Evolutionary conservation across 2,888 invertebrate species (phyloP).

Genomic region (Allophyes oxyacanthae): DNA sequence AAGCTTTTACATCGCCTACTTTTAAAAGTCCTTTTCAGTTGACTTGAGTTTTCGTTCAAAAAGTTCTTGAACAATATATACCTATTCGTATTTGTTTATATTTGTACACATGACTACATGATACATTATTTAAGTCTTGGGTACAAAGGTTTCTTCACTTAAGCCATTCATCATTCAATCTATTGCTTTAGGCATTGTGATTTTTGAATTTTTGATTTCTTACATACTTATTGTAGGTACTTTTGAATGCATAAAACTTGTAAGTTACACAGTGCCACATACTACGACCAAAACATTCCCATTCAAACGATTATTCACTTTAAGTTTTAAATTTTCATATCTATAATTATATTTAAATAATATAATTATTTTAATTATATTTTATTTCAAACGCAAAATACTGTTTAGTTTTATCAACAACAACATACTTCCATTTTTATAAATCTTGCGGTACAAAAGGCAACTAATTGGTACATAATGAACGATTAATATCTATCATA

Average conservation of each 20-base stretch:
- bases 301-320: neutral
- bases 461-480: constrained; percentile 24
- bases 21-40: too few relatives aligned
- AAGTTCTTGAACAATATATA: too few relatives aligned
- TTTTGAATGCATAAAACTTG: neutral
- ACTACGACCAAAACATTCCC: constrained; percentile 28
- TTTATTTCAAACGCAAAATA: too few relatives aligned
- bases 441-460: constrained; percentile 41
- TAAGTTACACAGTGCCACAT: constrained; percentile 13
- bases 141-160: neutral
- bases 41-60: too few relatives aligned
- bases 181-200: neutral
- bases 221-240: too few relatives aligned
- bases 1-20: constrained; percentile 22
- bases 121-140: too few relatives aligned
- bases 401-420: too few relatives aligned
- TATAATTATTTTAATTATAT: too few relatives aligned
- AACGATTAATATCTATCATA: constrained; percentile 37
- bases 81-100: too few relatives aligned
- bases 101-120: too few relatives aligned
- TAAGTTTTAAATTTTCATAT: too few relatives aligned
- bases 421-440: constrained; percentile 27
- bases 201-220: neutral
- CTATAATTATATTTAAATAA: too few relatives aligned
- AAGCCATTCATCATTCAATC: constrained; percentile 4